Conservation (phyloP, 1,140 invertebrate genomes). For the Planococcus citri region DNA sequence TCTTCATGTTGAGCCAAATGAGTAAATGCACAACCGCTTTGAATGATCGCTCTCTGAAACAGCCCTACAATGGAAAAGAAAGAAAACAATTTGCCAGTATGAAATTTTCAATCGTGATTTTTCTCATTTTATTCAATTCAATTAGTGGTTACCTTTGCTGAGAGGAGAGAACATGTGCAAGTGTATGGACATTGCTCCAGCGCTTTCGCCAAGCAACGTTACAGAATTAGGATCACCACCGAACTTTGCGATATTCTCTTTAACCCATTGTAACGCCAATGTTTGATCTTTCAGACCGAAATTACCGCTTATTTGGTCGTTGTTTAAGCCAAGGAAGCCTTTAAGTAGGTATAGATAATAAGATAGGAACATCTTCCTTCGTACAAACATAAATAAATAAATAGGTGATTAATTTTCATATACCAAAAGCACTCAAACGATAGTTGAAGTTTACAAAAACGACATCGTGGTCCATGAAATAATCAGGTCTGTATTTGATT, state of each 20-base stretch:
- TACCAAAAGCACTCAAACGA: constrained; percentile 47
- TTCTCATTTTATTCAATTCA: neutral
- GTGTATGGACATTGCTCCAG: neutral
- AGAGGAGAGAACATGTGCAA: neutral
- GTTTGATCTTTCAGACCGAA: neutral
- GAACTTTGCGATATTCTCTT: neutral
- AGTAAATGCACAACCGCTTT: neutral
- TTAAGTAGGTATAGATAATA: too few species aligned
- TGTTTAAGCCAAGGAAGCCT: neutral
- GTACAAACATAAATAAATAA: too few species aligned
- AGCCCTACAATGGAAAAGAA: neutral
- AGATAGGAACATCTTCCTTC: too few species aligned
- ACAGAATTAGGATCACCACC: neutral
- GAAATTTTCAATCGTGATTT: too few species aligned
- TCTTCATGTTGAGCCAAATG: neutral
- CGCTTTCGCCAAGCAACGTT: neutral
- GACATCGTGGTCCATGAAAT: constrained; percentile 56
- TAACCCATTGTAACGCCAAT: neutral
- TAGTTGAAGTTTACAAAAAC: constrained; percentile 69
- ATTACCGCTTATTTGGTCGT: neutral
- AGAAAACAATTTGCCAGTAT: neutral
- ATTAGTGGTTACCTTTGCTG: neutral
- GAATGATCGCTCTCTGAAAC: constrained; percentile 13
- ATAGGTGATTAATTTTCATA: neutral
- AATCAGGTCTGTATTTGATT: constrained; percentile 44